Evolutionary conservation across 2,113 vertebrate genomes (phyloP).

Genomic region (Eretmochelys imbricata): DNA sequence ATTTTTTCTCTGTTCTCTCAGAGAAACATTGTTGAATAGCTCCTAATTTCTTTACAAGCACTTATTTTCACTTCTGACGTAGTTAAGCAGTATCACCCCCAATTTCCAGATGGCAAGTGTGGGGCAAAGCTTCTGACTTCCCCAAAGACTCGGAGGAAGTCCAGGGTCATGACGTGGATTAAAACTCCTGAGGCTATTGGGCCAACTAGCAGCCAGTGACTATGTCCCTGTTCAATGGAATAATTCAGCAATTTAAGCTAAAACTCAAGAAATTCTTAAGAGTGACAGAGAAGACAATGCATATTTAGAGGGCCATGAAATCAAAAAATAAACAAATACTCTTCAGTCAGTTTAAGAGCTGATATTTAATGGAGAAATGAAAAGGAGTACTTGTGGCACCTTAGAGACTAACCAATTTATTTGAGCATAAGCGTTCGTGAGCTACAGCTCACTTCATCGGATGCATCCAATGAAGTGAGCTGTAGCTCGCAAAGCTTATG

Average conservation of each 20-base stretch:
- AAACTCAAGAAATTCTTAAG: background rate
- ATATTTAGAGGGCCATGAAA: background rate
- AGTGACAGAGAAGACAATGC: background rate
- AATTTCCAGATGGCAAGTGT: background rate
- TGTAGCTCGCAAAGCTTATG: no score
- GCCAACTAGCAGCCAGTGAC: no score
- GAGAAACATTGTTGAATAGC: background rate
- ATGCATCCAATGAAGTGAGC: no score
- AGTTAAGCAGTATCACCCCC: background rate
- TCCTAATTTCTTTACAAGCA: background rate
- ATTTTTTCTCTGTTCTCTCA: background rate
- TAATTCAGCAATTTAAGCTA: background rate
- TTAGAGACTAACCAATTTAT: no score
- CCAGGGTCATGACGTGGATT: background rate
- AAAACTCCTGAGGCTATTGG: background rate
- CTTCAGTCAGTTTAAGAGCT: background rate
- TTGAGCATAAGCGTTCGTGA: no score
- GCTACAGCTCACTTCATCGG: no score
- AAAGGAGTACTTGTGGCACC: background rate
- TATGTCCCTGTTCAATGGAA: background rate
- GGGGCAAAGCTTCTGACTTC: background rate
- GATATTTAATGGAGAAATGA: background rate
- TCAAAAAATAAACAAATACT: background rate
- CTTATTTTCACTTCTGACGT: background rate
- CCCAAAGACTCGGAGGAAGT: background rate